Percentiles rank a stretch among this genome's conserved stretches.
phyloP scores from a whole-genome alignment of 2,888 invertebrate genomes.

The Ametastegia equiseti region DNA sequence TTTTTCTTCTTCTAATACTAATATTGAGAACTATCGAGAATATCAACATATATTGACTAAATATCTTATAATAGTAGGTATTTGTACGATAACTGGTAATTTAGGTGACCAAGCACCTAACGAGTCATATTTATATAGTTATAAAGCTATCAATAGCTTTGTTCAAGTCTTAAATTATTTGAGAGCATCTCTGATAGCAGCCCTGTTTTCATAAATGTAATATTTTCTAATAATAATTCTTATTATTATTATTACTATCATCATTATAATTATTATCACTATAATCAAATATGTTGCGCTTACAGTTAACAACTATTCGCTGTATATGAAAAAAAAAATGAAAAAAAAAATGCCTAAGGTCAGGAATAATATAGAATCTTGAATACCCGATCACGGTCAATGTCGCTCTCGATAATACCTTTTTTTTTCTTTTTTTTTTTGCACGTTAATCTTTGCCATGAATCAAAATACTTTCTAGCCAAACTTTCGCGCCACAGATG shows the following conservation, averaged over 20 bases:
- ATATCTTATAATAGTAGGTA: slow-evolving; percentile 43
- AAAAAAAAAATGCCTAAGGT: neutral
- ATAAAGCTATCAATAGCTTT: neutral
- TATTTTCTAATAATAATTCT: too few species aligned
- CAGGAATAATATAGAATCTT: neutral
- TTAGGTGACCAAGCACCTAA: neutral
- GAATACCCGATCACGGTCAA: neutral
- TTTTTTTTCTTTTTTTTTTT: too few species aligned
- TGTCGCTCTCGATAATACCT: neutral
- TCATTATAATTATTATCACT: too few species aligned
- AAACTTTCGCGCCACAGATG: neutral
- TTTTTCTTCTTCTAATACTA: neutral
- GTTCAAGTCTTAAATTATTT: neutral
- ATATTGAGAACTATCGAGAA: neutral
- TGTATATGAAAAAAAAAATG: too few species aligned
- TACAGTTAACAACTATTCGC: too few species aligned
- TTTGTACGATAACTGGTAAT: neutral
- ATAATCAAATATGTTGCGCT: too few species aligned
- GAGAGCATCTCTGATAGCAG: too few species aligned
- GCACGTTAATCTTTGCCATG: neutral
- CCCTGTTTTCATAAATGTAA: too few species aligned
- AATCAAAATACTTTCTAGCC: neutral
- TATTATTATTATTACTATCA: too few species aligned
- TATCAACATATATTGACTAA: slow-evolving; percentile 51
- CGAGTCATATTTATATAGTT: neutral